Evolutionary conservation across 2,888 invertebrate species (phyloP), one percentile per base, ranked within the genome.

Genomic region (Orthosia gothica): DNA sequence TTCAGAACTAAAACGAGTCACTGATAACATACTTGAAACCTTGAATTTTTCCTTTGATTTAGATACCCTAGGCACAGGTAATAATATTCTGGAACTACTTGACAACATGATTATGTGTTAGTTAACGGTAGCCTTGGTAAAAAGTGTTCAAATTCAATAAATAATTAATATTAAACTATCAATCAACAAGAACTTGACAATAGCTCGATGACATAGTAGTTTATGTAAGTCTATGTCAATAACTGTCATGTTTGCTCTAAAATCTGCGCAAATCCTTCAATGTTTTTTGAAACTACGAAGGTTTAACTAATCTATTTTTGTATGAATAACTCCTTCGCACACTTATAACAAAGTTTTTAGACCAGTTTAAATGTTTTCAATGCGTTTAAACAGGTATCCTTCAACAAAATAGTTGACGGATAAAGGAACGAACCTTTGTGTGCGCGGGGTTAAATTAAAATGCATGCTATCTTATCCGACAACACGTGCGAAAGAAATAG

Each of bases 1-100:
- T 7, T 0, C 4, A 9, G 0, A 15, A 45, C 45, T 45, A 15
- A 15, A 7, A 3, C 59, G 59, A 15, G 0, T 0, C 58, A 70
- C 9, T 13, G 70, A 54, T 40, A 70, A 26, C 70, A 64, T 0
- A 59, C 63, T 77, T n/a, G 74, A 66, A 5, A 75, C 75, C 32
- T 0, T 16, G 23, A 52, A 59, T n/a, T 65, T 58, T 2, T 74
- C 75, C 47, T 7, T 16, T 45, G 74, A 45, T 64, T 4, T 68
- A 32, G 13, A 4, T n/a, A 5, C 1, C 61, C 4, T 20, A 20
- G 61, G 61, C 3, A 20, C 1, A 45, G 59, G 59, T 0, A 20
- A 3, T 0, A 20, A 3, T 45, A 45, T 15, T 45, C 3, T 20
- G 45, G 15, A 3, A 15, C 7, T 45, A 9, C 7, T 47, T 1